Base-by-base conservation (phyloP, 2,888 invertebrate species). In the Aquatica leii region DNA sequence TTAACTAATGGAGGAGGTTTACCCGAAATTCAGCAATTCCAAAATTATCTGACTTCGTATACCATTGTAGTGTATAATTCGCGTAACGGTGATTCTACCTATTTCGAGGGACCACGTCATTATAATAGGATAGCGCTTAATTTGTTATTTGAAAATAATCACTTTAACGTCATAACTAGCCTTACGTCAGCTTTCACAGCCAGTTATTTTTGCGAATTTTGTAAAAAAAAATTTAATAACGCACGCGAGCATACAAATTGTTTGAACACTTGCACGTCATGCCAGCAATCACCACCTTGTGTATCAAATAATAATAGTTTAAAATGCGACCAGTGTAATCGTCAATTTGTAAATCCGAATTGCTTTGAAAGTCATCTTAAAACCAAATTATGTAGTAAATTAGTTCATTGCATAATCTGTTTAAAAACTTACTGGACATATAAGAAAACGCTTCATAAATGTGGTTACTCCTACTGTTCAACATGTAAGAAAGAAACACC, bases 111-210 rank as follows among this genome's bases (percentile, higher is more conserved):
- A 1, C 50, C 50, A 9, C 9, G 24, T 1, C 31, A 21, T n/a
- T 14, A 24, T 1, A 20, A 11, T 50, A n/a, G 31, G 5, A 12
- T 31, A 3, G 34, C 14, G 12, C 31, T 50, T n/a, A 50, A 24
- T 12, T 14, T 50, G 1, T 21, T 50, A 20, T 14, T 50, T 1
- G 50, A 50, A 15, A 9, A 50, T 9, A 24, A 24, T 8, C 31
- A 50, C 14, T 50, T 12, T 31, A 50, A 50, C 14, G 24, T 50
- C 1, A 50, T 50, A n/a, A 50, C 50, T 5, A 50, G 15, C 9
- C 12, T 31, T 1, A 50, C 50, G 1, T 8, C 50, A 12, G 50
- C 31, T 1, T 50, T 50, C 9, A 24, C 21, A 3, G 4, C n/a
- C 20, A 15, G 50, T 34, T 50, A 50, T 15, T 50, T 31, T 12